Percentiles rank a stretch among this genome's conserved stretches.
phyloP scores from a whole-genome alignment of 2,888 invertebrate genomes.

The Lepidocyrtinus sp. region DNA sequence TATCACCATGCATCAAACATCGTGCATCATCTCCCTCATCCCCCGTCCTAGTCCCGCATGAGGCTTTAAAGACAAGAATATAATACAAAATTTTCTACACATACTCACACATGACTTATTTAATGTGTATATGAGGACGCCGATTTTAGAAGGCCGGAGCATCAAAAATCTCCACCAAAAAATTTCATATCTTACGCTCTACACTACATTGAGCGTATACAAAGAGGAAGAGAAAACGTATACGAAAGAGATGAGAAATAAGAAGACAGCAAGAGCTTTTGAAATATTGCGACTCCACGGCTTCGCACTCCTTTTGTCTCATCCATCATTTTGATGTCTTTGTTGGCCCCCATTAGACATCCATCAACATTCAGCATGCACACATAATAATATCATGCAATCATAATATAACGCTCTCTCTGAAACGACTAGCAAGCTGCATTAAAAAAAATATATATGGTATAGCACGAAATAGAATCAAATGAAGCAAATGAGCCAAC shows the following conservation, averaged over 20 bases:
- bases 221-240: slow-evolving; percentile 46
- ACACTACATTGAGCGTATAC: slow-evolving; percentile 50
- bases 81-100: slow-evolving; percentile 40
- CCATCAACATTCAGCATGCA: slow-evolving; percentile 65
- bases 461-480: slow-evolving; percentile 27
- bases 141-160: slow-evolving; percentile 17
- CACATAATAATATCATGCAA: slow-evolving; percentile 48
- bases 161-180: slow-evolving; percentile 14
- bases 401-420: neutral
- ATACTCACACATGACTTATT: slow-evolving; percentile 45
- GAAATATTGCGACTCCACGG: slow-evolving; percentile 69
- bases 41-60: slow-evolving; percentile 32
- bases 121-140: slow-evolving; percentile 27
- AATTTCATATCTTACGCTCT: slow-evolving; percentile 41
- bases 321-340: slow-evolving; percentile 70
- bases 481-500: slow-evolving; percentile 58
- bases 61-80: slow-evolving; percentile 32
- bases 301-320: slow-evolving; percentile 67
- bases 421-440: slow-evolving; percentile 1
- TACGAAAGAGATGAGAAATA: slow-evolving; percentile 43
- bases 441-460: slow-evolving; percentile 10
- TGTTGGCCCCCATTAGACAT: slow-evolving; percentile 69
- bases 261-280: slow-evolving; percentile 57
- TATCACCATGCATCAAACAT: slow-evolving; percentile 48
- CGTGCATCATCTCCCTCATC: slow-evolving; percentile 16